Evolutionary conservation across 2,113 vertebrate genomes (phyloP).

Genomic region (Collichthys lucidus): DNA sequence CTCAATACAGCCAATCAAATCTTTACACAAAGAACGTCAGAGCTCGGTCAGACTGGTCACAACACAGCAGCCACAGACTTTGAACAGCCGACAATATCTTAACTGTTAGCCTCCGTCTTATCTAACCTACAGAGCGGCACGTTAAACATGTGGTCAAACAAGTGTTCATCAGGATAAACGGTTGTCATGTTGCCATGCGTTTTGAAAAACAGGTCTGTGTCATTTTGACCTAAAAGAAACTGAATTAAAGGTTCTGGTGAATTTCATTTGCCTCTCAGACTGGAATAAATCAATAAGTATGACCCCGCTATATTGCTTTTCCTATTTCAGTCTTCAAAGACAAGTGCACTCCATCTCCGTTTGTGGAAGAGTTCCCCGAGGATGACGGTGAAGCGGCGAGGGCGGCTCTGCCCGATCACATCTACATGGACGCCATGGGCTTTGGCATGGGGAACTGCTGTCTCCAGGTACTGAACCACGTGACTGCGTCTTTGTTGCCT

Average conservation of each 20-base stretch:
- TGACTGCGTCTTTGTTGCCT: not conserved
- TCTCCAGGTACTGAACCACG: constrained; percentile 88
- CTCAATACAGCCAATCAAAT: not conserved
- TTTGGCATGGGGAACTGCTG: constrained; percentile 99
- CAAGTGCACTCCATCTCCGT: constrained; percentile 90
- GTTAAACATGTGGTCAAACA: not conserved
- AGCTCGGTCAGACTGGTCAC: too few relatives aligned
- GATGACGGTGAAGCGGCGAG: constrained; percentile 90
- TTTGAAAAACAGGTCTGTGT: not conserved
- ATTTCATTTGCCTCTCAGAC: not conserved
- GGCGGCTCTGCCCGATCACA: constrained; percentile 90
- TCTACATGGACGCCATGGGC: constrained; percentile 99
- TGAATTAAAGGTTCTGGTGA: not conserved
- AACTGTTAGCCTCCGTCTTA: not conserved
- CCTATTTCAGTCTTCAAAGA: constrained; percentile 92
- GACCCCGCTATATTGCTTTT: not conserved
- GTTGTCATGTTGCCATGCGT: not conserved
- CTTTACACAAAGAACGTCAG: too few relatives aligned
- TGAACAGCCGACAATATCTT: not conserved
- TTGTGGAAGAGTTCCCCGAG: constrained; percentile 91
- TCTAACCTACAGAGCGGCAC: not conserved
- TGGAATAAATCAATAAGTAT: not conserved
- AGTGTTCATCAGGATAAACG: not conserved
- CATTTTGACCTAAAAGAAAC: not conserved
- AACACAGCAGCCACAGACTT: not conserved